Evolutionary conservation across 2,113 vertebrate species (phyloP), one percentile per base, ranked within the genome.

Genomic region (Ceyx margarethae): DNA sequence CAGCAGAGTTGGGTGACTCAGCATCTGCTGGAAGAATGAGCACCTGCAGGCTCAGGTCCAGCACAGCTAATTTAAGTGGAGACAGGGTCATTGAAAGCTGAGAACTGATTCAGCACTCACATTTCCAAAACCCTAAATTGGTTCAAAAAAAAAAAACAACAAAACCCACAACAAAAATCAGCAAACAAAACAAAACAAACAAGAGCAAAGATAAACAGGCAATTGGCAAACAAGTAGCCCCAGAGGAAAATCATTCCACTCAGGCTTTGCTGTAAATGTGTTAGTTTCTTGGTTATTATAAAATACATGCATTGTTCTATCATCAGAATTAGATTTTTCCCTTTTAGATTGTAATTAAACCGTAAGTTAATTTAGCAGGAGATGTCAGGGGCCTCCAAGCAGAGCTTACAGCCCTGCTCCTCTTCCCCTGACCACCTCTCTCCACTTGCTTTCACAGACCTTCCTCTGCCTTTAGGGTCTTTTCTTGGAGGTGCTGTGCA

Each of bases 291-390:
- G 48, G 71, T 85, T 94, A 42, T 37, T 91, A 71, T 53, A 83
- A 88, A 90, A 77, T 57, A 60, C 14, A 33, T 16, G 57, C 81
- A 87, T 85, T 84, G 57, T 83, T 90, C 86, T 62, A 68, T 43
- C 89, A 77, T 85, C 48, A 81, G 83, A 57, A 72, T 91, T 31
- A 81, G 72, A 77, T 85, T 91, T 84, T 46, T n/a, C 64, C 56
- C 60, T 61, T 61, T 92, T 90, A 65, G 48, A 46, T 93, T 85
- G 87, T 64, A 93, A 94, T 42, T 91, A 92, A 94, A 81, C 23
- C 35, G 37, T 83, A 82, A 62, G 82, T 33, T 79, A 84, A 90
- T 66, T 67, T 86, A 86, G 68, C 54, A 73, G 75, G 68, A 89
- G 74, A 69, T 56, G 78, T 50, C 71, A 73, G 54, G 16, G 17